A percentile compares a stretch with the other conserved stretches of the same genome.
Conservation (phyloP, 2,797 vertebrate genomes). For the Pantherophis alleghaniensis region DNA sequence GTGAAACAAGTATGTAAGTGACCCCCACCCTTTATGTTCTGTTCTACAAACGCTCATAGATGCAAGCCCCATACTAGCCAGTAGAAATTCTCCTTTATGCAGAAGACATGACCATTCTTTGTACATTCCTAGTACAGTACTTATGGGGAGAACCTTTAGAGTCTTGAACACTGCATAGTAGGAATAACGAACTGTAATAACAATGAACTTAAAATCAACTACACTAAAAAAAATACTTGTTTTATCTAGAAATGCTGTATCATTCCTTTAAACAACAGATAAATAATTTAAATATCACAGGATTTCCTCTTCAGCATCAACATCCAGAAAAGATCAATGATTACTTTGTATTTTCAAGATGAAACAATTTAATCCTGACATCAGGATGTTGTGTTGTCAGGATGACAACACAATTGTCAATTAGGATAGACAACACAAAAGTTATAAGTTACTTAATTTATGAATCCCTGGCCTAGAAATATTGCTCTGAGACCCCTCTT, state of each 20-base stretch:
- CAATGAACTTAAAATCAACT: background rate
- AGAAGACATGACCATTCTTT: background rate
- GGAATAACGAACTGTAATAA: background rate
- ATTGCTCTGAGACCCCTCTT: background rate
- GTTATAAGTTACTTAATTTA: background rate
- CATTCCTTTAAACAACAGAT: too few species aligned
- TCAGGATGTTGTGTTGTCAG: too few species aligned
- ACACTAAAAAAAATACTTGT: background rate
- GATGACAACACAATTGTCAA: background rate
- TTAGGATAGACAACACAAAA: background rate
- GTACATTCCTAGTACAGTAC: background rate
- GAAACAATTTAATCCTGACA: background rate
- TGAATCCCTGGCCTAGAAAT: background rate
- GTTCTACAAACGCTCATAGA: background rate
- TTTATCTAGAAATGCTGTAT: background rate
- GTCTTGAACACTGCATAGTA: background rate
- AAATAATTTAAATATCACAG: background rate
- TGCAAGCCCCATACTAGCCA: background rate
- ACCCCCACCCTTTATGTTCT: background rate
- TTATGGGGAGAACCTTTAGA: background rate
- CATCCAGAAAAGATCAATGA: background rate
- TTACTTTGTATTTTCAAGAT: background rate
- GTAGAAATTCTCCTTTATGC: background rate
- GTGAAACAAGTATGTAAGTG: background rate
- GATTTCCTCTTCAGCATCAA: background rate